phyloP scores from a whole-genome alignment of 2,113 vertebrate species.

The Oryctolagus cuniculus region mOryCun1.1 NC_091442.1:93830001-93830500 shows the following conservation, averaged over 20 bases:
- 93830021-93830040: background rate
- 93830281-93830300: background rate
- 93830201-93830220: background rate
- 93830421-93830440: no score
- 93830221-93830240: background rate
- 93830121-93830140: background rate
- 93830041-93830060: background rate
- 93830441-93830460: background rate
- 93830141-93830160: background rate
- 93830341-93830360: background rate
- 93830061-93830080: background rate
- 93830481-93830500: background rate
- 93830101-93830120: background rate
- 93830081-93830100: background rate
- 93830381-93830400: background rate
- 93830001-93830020: background rate
- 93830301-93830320: background rate
- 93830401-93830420: background rate
- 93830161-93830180: background rate
- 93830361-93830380: background rate
- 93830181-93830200: background rate
- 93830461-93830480: background rate
- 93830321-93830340: background rate
- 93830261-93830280: background rate
- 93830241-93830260: background rate